A percentile compares a stretch with the other conserved stretches of the same genome.
Evolutionary conservation across 1,140 invertebrate genomes (phyloP).

Genomic region (Brachionus manjavacas): DNA sequence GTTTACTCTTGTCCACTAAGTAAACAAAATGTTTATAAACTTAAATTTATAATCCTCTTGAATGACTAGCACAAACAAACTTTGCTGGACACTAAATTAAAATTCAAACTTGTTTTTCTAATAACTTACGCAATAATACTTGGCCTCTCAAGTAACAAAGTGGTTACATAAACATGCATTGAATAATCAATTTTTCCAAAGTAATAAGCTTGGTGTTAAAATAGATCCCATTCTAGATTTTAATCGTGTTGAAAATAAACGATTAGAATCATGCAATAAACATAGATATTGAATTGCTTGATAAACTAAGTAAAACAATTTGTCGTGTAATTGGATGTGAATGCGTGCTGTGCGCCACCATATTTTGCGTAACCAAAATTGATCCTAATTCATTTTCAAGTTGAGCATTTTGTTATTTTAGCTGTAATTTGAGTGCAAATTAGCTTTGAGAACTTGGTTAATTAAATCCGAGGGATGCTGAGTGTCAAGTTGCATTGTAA

Average conservation of each 20-base stretch:
- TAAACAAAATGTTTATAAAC: conserved; percentile 1
- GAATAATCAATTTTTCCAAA: conserved; percentile 5
- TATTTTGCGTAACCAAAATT: background rate
- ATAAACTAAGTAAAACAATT: conserved; percentile 20
- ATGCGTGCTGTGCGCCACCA: background rate
- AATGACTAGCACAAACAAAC: conserved; percentile 6
- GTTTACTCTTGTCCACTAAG: background rate
- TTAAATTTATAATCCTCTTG: conserved; percentile 2
- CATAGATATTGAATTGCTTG: conserved; percentile 25
- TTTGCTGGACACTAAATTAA: conserved; percentile 1
- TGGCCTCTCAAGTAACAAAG: background rate
- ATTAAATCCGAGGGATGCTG: conserved; percentile 17
- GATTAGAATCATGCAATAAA: conserved; percentile 39
- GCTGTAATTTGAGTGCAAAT: conserved; percentile 12
- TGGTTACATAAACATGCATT: background rate
- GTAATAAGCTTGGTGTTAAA: background rate
- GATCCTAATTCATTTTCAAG: background rate
- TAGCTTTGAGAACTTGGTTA: conserved; percentile 21
- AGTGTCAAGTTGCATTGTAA: background rate
- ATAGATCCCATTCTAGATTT: background rate
- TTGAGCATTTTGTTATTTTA: background rate
- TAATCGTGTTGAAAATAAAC: conserved; percentile 12
- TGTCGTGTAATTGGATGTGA: background rate
- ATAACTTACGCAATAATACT: background rate
- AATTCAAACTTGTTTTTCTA: conserved; percentile 6